phyloP scores from a whole-genome alignment of 2,888 invertebrate species.

The Ochlodes sylvanus region DNA sequence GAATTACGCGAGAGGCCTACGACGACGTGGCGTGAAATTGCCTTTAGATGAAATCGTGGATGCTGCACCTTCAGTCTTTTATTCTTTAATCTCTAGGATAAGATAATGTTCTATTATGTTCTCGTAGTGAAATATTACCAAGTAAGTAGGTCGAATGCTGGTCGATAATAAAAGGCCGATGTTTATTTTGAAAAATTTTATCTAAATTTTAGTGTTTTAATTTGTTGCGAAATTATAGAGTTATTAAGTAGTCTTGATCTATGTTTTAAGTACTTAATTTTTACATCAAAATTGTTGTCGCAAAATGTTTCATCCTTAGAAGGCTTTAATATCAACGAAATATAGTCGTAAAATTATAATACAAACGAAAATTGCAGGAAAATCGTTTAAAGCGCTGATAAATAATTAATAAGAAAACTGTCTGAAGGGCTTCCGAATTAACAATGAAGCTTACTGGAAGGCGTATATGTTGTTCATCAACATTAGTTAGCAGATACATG shows the following conservation, averaged over 20 bases:
- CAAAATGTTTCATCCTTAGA: too few relatives aligned
- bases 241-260: too few relatives aligned
- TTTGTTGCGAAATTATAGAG: too few relatives aligned
- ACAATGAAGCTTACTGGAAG: constrained; percentile 73
- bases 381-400: constrained; percentile 70
- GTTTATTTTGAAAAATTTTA: too few relatives aligned
- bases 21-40: constrained; percentile 80
- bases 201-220: too few relatives aligned
- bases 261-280: too few relatives aligned
- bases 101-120: not conserved
- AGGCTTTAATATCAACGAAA: too few relatives aligned
- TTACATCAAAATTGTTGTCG: too few relatives aligned
- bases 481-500: constrained; percentile 58
- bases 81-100: constrained; percentile 19
- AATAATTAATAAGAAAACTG: constrained; percentile 69
- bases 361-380: constrained; percentile 45
- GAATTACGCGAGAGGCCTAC: constrained; percentile 64
- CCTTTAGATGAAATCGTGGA: constrained; percentile 55
- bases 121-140: not conserved
- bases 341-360: too few relatives aligned
- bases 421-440: constrained; percentile 66
- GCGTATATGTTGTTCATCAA: constrained; percentile 53
- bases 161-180: not conserved
- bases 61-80: constrained; percentile 38
- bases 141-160: not conserved